Conservation (phyloP, 2,888 invertebrate genomes). For the Piscicola geometra region DNA sequence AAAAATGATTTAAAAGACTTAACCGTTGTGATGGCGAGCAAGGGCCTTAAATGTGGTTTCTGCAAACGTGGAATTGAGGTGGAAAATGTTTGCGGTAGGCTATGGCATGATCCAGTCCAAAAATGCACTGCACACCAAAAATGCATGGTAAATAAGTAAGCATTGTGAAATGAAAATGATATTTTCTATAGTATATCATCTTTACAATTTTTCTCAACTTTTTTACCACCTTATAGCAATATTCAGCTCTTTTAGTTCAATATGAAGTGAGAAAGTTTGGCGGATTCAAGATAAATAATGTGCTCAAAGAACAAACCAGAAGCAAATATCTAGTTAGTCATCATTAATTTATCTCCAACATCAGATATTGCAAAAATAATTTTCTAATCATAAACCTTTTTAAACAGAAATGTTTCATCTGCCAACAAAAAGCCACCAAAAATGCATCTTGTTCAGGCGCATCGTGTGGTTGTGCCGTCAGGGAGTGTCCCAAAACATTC, state of each 20-base stretch:
- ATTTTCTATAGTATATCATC: not conserved
- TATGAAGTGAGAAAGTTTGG: slow-evolving; percentile 49
- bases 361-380: not conserved
- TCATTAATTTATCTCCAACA: not conserved
- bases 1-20: too few relatives aligned
- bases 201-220: slow-evolving; percentile 29
- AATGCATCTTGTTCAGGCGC: slow-evolving; percentile 59
- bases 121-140: slow-evolving; percentile 45
- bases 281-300: slow-evolving; percentile 48
- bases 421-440: slow-evolving; percentile 56
- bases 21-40: slow-evolving; percentile 4
- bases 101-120: slow-evolving; percentile 41
- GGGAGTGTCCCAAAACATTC: slow-evolving; percentile 65
- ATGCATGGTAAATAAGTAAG: slow-evolving; percentile 44
- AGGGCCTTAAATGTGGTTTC: slow-evolving; percentile 43
- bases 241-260: slow-evolving; percentile 48
- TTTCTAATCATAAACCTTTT: not conserved
- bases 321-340: slow-evolving; percentile 61
- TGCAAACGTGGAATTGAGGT: slow-evolving; percentile 43
- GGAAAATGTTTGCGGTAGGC: slow-evolving; percentile 43
- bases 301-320: slow-evolving; percentile 62
- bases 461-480: slow-evolving; percentile 66
- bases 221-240: slow-evolving; percentile 47
- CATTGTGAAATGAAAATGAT: not conserved
- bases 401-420: slow-evolving; percentile 66